Evolutionary conservation across 2,797 vertebrate genomes (phyloP).

Genomic region (Mormyrops boulengeri): DNA sequence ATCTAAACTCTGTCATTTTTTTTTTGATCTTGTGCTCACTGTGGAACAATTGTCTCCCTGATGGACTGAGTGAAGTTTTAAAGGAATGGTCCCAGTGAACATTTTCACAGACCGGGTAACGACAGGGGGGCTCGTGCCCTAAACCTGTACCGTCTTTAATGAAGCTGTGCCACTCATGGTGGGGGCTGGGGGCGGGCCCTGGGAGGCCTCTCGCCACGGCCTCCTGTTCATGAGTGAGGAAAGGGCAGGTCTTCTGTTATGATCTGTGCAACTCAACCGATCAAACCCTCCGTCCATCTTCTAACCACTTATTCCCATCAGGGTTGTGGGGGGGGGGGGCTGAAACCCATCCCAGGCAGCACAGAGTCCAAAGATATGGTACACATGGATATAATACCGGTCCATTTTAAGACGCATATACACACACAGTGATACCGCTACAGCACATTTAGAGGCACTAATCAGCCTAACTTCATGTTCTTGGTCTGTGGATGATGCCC

Average conservation of each 20-base stretch:
- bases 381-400: not conserved
- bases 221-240: not conserved
- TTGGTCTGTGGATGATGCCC: not conserved
- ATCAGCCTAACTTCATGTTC: not conserved
- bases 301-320: not conserved
- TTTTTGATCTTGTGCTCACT: slow-evolving; percentile 5
- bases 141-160: slow-evolving; percentile 15
- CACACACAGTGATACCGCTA: not conserved
- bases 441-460: not conserved
- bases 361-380: not conserved
- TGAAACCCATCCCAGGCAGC: not conserved
- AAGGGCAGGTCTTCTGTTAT: slow-evolving; percentile 10
- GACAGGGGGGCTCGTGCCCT: slow-evolving; percentile 12
- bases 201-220: not conserved
- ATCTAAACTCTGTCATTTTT: slow-evolving; percentile 23
- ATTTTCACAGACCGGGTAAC: slow-evolving; percentile 9
- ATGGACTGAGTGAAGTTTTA: slow-evolving; percentile 17
- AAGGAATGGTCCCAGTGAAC: not conserved
- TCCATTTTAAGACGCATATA: not conserved
- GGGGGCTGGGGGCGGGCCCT: not conserved
- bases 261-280: not conserved
- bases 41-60: not conserved
- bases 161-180: not conserved
- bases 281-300: not conserved
- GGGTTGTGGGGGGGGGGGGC: not conserved